These are phyloP conservation scores for Caenorhabditis latens DNA, from an alignment of 1,140 invertebrate genomes.

Conservation along the genomic window DNA sequence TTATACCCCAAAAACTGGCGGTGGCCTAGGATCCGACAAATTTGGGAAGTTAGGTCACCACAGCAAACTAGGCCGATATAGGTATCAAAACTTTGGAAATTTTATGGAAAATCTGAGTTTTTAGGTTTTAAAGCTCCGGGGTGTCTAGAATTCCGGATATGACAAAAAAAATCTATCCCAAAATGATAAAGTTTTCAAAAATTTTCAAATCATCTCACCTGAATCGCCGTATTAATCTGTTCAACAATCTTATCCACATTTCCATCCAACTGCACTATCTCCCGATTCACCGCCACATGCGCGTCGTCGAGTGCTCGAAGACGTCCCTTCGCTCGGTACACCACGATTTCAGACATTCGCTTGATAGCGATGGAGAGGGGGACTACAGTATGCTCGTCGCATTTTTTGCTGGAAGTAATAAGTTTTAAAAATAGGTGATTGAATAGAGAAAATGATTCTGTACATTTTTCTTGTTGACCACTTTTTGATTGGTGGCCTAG, in stretches of 20 bases:
- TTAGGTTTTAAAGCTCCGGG: no score
- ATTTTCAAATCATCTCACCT: slow-evolving; percentile 27
- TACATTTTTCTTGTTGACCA: background rate
- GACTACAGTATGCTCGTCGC: slow-evolving; percentile 64
- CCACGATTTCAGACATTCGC: slow-evolving; percentile 64
- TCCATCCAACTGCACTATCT: slow-evolving; percentile 58
- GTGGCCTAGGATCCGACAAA: no score
- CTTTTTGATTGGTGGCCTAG: no score
- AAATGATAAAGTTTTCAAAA: no score
- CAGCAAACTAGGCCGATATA: no score
- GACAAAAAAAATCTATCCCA: no score
- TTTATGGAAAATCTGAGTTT: no score
- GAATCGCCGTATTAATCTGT: slow-evolving; percentile 62
- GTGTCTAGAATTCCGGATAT: no score
- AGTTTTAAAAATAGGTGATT: background rate
- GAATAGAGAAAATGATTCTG: background rate
- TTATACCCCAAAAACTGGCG: no score
- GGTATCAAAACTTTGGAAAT: no score
- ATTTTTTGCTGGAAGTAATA: slow-evolving; percentile 61
- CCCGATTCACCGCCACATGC: slow-evolving; percentile 28
- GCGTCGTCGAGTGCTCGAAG: slow-evolving; percentile 58
- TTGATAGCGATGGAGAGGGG: slow-evolving; percentile 64
- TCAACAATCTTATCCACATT: slow-evolving; percentile 65
- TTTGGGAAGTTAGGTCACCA: no score
- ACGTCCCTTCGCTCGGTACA: slow-evolving; percentile 59